These are phyloP conservation scores for Stegana nigrithorax DNA, from an alignment of 2,888 invertebrate species.

Conservation along the genomic window DNA sequence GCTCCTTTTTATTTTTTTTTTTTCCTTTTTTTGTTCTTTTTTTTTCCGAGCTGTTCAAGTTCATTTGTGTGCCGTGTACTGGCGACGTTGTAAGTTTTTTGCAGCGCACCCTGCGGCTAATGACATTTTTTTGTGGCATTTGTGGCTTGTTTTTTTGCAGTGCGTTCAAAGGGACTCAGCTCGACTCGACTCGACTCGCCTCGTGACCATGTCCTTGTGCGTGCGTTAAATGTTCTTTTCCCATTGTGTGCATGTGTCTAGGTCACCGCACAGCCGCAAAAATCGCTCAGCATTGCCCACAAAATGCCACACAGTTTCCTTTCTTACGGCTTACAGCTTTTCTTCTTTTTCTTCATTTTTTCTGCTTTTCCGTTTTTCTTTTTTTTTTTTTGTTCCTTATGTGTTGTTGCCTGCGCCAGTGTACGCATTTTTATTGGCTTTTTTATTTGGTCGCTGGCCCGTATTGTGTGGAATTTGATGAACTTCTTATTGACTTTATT, in stretches of 20 bases:
- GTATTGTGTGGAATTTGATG: conserved; percentile 51
- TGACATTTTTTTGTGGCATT: not conserved
- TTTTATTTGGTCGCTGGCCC: not conserved
- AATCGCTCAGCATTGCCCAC: no score
- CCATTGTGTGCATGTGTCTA: no score
- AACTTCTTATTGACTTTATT: conserved; percentile 62
- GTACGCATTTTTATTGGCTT: not conserved
- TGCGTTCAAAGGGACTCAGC: not conserved
- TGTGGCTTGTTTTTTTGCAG: no score
- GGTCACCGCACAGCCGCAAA: no score
- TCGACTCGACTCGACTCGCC: no score
- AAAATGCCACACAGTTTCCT: not conserved
- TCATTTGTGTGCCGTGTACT: no score
- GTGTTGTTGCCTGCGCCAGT: not conserved
- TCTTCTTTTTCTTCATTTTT: not conserved
- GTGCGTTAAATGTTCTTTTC: not conserved
- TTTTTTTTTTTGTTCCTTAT: not conserved
- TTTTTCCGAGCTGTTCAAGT: no score
- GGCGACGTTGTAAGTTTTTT: no score
- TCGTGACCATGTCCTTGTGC: not conserved
- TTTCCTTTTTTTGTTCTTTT: no score
- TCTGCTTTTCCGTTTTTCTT: not conserved
- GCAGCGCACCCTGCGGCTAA: no score
- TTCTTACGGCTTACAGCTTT: not conserved
- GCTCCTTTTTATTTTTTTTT: not conserved